Evolutionary conservation across 2,888 invertebrate genomes (phyloP), one percentile per base, ranked within the genome.

Genomic region (Pemphredon lugubris): DNA sequence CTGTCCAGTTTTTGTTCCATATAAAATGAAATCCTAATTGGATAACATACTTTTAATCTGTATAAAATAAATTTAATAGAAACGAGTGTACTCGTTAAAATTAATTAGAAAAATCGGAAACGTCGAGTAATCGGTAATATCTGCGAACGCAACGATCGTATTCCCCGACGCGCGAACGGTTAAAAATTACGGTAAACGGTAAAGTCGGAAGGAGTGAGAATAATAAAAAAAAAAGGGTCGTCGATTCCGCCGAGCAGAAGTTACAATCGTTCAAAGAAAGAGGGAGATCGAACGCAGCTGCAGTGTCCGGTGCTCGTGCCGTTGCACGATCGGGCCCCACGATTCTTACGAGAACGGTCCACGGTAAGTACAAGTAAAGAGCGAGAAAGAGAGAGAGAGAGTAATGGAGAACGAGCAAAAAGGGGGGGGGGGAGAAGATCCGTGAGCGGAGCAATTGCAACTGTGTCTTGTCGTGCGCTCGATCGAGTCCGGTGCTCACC

Each of bases 371-470:
- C 39, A 30, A 16, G 45, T 39, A 26, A 34, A 18, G 18, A 50
- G 16, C 45, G 69, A 50, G 45, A 61, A 47, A 54, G 67, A 42
- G 26, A 47, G 51, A 60, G 68, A 68, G 4, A 66, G 54, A 50
- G 34, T 39, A 44, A 59, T 45, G 48, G 55, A 58, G 34, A 59
- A 50, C 44, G 45, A 48, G n/a, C n/a, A 47, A 7, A 13, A 39
- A 39, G 59, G 30, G 37, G 47, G 39, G 32, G 48, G 45, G 48
- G 60, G 70, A 59, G 71, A 51, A 79, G 81, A 77, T 84, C 83
- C 81, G 81, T 75, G 78, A 81, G 82, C 70, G 65, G 66, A 59
- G 82, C 75, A 82, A 84, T 85, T 82, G 84, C 83, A 80, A 81
- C 79, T 77, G 83, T 77, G 82, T 83, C 78, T 66, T 64, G 65